phyloP scores from a whole-genome alignment of 2,797 vertebrate genomes.

The Melopsittacus undulatus region DNA sequence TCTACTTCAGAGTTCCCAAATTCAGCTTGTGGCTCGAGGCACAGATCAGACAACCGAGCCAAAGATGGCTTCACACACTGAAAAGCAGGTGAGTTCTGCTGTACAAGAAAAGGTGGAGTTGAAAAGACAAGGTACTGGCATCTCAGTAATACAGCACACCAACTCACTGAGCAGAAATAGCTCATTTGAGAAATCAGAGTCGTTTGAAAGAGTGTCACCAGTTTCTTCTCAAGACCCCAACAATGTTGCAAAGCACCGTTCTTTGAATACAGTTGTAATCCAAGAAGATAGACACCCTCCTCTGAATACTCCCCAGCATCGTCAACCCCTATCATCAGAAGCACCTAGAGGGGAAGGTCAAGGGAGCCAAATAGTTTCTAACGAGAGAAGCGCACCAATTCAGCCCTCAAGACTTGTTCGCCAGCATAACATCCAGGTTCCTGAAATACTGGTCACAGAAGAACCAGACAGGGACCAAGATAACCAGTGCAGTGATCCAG shows the following conservation, averaged over 20 bases:
- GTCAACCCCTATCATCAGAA: conserved; percentile 67
- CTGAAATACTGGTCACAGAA: conserved; percentile 97
- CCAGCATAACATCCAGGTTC: conserved; percentile 97
- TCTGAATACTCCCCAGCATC: conserved; percentile 70
- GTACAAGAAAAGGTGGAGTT: conserved; percentile 83
- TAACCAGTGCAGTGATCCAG: conserved; percentile 81
- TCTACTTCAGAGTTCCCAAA: conserved; percentile 82
- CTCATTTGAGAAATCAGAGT: conserved; percentile 91
- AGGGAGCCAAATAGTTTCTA: conserved; percentile 58
- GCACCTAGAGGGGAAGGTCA: conserved; percentile 72
- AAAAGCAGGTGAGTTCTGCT: conserved; percentile 79
- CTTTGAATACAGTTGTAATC: conserved; percentile 70
- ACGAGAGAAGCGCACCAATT: conserved; percentile 74
- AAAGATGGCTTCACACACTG: conserved; percentile 79
- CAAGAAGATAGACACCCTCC: conserved; percentile 70
- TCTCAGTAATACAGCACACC: conserved; percentile 98
- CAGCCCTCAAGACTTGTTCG: conserved; percentile 91
- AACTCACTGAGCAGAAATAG: conserved; percentile 93
- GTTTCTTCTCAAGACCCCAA: conserved; percentile 80
- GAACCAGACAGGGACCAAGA: conserved; percentile 93
- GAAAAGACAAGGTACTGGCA: conserved; percentile 92
- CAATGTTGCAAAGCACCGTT: conserved; percentile 71
- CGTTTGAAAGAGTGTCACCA: conserved; percentile 84
- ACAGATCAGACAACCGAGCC: conserved; percentile 78
- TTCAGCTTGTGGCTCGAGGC: conserved; percentile 83